Conservation (phyloP, 92 coral and sea anemone species). For the Heliopora coerulea region DNA sequence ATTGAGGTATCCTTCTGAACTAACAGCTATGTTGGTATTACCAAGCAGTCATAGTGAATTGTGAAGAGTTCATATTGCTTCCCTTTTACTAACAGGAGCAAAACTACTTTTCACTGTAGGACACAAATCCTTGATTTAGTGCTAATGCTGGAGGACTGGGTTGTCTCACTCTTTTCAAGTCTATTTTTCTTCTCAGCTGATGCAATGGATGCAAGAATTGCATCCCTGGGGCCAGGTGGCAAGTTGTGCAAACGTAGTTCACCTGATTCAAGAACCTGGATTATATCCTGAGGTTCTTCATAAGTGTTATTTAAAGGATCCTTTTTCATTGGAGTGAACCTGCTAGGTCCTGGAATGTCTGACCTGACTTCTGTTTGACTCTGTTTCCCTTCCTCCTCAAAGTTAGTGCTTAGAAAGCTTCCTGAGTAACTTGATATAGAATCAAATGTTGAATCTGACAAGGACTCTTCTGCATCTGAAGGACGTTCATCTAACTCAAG, state of each 20-base stretch:
- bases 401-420: background rate
- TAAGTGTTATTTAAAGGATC: conserved; percentile 56
- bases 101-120: conserved; percentile 58
- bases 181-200: conserved; percentile 53
- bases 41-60: too few relatives aligned
- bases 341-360: background rate
- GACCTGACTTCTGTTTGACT: background rate
- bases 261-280: conserved; percentile 8
- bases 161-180: conserved; percentile 11
- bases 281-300: conserved; percentile 70
- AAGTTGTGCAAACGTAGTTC: conserved; percentile 19
- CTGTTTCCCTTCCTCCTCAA: conserved; percentile 2
- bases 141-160: conserved; percentile 43
- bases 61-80: too few relatives aligned
- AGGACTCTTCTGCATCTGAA: conserved; percentile 41
- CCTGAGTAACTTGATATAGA: conserved; percentile 36
- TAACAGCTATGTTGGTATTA: too few relatives aligned
- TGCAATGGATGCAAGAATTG: conserved; percentile 71
- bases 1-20: too few relatives aligned
- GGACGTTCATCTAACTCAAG: conserved; percentile 64
- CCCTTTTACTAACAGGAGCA: too few relatives aligned
- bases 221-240: conserved; percentile 78
- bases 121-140: conserved; percentile 66
- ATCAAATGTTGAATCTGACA: conserved; percentile 22
- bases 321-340: conserved; percentile 5